Evolutionary conservation across 2,113 vertebrate species (phyloP).

Genomic region (Spheniscus mendiculus): DNA sequence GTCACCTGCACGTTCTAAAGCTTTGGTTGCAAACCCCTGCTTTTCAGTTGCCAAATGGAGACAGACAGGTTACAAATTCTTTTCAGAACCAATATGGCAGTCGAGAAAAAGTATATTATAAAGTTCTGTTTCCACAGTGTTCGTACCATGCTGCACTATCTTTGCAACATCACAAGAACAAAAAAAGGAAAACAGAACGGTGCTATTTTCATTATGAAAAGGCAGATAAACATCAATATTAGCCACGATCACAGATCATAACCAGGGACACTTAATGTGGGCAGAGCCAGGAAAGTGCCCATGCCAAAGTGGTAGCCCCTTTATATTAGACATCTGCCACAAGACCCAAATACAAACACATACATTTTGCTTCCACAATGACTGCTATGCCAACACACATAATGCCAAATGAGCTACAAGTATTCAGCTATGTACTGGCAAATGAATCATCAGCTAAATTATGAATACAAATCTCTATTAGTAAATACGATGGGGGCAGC

Average conservation of each 20-base stretch:
- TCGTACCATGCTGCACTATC: not conserved
- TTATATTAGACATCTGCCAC: not conserved
- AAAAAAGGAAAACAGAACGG: not conserved
- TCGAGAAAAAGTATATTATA: not conserved
- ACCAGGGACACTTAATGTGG: not conserved
- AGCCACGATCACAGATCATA: not conserved
- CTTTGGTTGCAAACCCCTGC: not conserved
- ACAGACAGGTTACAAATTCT: not conserved
- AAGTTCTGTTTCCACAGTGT: not conserved
- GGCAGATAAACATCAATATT: not conserved
- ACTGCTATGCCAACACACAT: not conserved
- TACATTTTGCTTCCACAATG: not conserved
- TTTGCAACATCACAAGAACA: not conserved
- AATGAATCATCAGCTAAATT: constrained; percentile 4
- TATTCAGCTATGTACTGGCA: not conserved
- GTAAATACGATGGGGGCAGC: not conserved
- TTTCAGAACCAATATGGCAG: not conserved
- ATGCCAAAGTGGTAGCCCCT: not conserved
- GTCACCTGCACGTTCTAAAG: not conserved
- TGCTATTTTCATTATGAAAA: not conserved
- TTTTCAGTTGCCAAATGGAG: not conserved
- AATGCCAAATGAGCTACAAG: not conserved
- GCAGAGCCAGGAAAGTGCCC: not conserved
- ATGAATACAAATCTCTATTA: constrained; percentile 9
- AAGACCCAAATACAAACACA: not conserved